Conservation (phyloP, 2,888 invertebrate genomes). For the Timandra comae region DNA sequence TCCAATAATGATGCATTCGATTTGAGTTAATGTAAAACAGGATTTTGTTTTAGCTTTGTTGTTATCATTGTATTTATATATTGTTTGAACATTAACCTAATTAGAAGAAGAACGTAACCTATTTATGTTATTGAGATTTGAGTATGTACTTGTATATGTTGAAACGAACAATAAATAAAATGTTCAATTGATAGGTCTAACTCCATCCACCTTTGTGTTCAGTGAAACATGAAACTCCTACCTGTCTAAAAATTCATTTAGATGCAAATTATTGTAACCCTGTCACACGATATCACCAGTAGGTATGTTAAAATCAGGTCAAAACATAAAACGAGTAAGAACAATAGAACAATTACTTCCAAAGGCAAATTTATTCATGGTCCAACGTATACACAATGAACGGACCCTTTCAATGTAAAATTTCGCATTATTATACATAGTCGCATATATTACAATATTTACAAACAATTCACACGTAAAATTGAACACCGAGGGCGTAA, state of each 20-base stretch:
- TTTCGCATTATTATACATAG: constrained; percentile 60
- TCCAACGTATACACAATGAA: constrained; percentile 75
- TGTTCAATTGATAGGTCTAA: no score
- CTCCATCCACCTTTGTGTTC: not conserved
- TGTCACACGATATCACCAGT: constrained; percentile 11
- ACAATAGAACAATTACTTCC: constrained; percentile 39
- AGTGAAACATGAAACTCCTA: not conserved
- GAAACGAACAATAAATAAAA: no score
- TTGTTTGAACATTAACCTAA: no score
- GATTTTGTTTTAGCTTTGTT: no score
- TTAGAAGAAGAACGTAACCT: no score
- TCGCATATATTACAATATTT: constrained; percentile 71
- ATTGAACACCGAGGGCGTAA: constrained; percentile 64
- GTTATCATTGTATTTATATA: no score
- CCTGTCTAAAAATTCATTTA: constrained; percentile 9
- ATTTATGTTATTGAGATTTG: no score
- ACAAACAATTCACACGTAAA: constrained; percentile 51
- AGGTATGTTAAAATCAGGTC: constrained; percentile 5
- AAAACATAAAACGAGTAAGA: constrained; percentile 18
- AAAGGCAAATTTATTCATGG: constrained; percentile 75
- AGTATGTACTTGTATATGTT: no score
- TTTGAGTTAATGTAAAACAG: no score
- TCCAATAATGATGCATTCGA: constrained; percentile 7
- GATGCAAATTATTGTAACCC: constrained; percentile 15
- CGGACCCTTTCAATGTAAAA: constrained; percentile 75